Base-by-base conservation (phyloP, 2,888 invertebrate species). In the Drosophila vallismaia region DNA sequence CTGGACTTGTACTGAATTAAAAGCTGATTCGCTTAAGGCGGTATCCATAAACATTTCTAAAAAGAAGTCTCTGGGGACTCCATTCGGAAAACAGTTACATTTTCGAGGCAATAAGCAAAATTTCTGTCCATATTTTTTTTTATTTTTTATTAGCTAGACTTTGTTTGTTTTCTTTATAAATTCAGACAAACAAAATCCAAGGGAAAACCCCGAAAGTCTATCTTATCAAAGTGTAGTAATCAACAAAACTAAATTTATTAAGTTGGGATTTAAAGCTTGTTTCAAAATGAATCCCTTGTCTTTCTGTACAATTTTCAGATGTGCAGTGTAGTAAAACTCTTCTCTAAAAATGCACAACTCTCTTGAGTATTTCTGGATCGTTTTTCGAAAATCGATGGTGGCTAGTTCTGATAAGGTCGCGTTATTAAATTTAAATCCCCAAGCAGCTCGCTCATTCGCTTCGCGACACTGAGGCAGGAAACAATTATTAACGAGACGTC, bases 361-460 rank as follows among this genome's bases (percentile, higher is more conserved):
- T 49, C 49, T 53, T 44, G 28, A 19, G 26, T 33, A 31, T 29
- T 28, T 63, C 14, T 10, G 2, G 14, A 19, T 31, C 49, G 19
- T 33, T 14, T 33, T 29, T 29, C 24, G 36, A 36, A 40, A 40
- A 63, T 10, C 12, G 46, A 51, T 46, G n/a, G 14, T 24, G n/a
- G 4, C 40, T 19, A 4, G 9, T 10, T 33, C 44, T 63, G 69
- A 70, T 70, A 70, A 70, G 53, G 24, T 31, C n/a, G 8, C 38
- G 5, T 12, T 8, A 66, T 33, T 52, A 19, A 24, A 28, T 26
- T n/a, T 9, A 12, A 40, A 28, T 49, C 45, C 45, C 45, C 33
- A 24, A 45, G 31, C 7, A 40, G 33, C 28, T 58, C 49, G 49
- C 24, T 71, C 73, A 70, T 72, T 70, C 73, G 73, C 40, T 55